Base-by-base conservation (phyloP, 2,888 invertebrate genomes). In the Dicroscelio sp. region DNA sequence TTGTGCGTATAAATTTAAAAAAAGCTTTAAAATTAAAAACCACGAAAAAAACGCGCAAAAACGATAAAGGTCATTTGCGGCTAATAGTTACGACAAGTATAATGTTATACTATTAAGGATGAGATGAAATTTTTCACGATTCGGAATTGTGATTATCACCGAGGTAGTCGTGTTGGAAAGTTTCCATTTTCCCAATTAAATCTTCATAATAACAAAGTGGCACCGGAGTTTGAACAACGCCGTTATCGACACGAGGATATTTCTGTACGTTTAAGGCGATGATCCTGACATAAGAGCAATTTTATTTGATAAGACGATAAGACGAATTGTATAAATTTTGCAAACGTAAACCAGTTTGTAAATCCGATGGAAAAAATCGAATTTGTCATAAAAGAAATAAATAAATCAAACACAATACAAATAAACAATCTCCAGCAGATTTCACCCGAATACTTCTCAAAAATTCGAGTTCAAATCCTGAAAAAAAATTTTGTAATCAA, bases 281-380 rank as follows among this genome's bases (percentile, higher is more conserved):
- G 85, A 76, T 67, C 84, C 67, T 38, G n/a, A 25, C 43, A 48
- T 76, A 52, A 23, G 33, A 58, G 14, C 43, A 71, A 86, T 52
- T 86, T 73, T 38, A 73, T 86, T 86, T 86, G 71, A 73, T 83
- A 73, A 60, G 58, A 25, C 71, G 79, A 79, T 86, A 86, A 86
- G 60, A 71, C 35, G 35, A 79, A 80, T 63, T 86, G n/a, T n/a
- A n/a, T n/a, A n/a, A n/a, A n/a, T n/a, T n/a, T n/a, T 86, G 52
- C 30, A 84, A 55, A 30, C 3, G 65, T 23, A 35, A 84, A 84
- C 55, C 65, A 27, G 76, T n/a, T n/a, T n/a, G n/a, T n/a, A n/a
- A n/a, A n/a, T n/a, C n/a, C n/a, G n/a, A n/a, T n/a, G n/a, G n/a
- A n/a, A n/a, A n/a, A n/a, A n/a, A n/a, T n/a, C n/a, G n/a, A n/a